These are phyloP conservation scores for Microchrysa polita DNA, from an alignment of 2,888 invertebrate species.

Conservation along the genomic window DNA sequence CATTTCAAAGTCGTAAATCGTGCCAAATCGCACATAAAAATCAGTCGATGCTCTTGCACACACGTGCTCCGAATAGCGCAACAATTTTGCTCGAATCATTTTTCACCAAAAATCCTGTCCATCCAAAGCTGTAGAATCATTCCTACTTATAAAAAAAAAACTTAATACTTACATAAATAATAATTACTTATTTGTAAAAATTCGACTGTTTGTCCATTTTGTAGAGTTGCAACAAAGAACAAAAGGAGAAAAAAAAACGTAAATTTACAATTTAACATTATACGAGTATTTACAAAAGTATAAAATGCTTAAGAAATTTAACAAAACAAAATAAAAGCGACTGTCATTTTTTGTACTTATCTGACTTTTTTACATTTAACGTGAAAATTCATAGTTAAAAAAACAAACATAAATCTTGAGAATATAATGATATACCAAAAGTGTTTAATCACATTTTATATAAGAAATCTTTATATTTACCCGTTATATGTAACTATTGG, in stretches of 20 bases:
- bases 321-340: constrained; percentile 42
- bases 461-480: constrained; percentile 17
- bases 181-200: constrained; percentile 11
- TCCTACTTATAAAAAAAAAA: background rate
- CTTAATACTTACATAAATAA: constrained; percentile 1
- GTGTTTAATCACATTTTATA: constrained; percentile 38
- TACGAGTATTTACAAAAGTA: constrained; percentile 35
- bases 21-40: too few species aligned
- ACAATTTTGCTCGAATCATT: too few species aligned
- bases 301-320: constrained; percentile 41
- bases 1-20: too few species aligned
- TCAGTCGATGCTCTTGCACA: too few species aligned
- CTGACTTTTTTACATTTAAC: constrained; percentile 44
- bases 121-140: background rate
- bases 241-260: background rate
- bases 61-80: too few species aligned
- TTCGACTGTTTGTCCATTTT: constrained; percentile 35
- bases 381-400: constrained; percentile 34
- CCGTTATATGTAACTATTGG: background rate
- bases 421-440: constrained; percentile 30
- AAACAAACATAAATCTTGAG: background rate
- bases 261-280: constrained; percentile 20
- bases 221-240: constrained; percentile 1
- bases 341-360: constrained; percentile 47
- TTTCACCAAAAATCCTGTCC: too few species aligned